Evolutionary conservation across 2,888 invertebrate species (phyloP), one percentile per base, ranked within the genome.

Genomic region (Ophion ventricosus): DNA sequence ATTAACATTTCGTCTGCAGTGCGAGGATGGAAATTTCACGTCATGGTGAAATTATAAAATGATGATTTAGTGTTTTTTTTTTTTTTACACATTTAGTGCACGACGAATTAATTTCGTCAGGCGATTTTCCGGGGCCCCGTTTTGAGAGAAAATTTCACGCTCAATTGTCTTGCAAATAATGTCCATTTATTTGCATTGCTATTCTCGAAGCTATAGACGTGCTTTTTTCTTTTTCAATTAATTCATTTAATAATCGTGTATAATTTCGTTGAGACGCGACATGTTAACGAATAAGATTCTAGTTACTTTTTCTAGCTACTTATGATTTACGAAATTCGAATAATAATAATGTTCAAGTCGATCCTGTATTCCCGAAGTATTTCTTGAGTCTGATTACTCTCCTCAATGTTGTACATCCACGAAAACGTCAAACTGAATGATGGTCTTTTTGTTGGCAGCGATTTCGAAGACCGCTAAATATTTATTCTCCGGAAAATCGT

Each of bases 401-500:
- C 17, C 49, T 69, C 72, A 49, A 17, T 1, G 26, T 54, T 83
- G 69, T 10, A 85, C 4, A 20, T 79, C 70, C 1, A 54, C 11
- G 20, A 56, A 83, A 10, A 85, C 40, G 14, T 59, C 40, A 14
- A 40, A 20, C 8, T 14, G 0, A 1, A 86, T 0, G 5, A 87
- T 4, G 8, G 1, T 8, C 8, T 84, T 57, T 1, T 7, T 73
- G 1, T 57, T 56, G 8, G 29, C 1, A 8, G 0, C 1, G 2
- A 88, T 20, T n/a, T 73, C 73, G n/a, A 86, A 80, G 3, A 26
- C 4, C 0, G 59, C 66, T 61, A 61, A 40, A 74, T 88, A 88
- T 57, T 85, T 85, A 26, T 80, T 85, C 3, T 84, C 80, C 20
- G 79, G 83, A 35, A 87, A 83, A 43, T 80, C 74, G 5, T 85